A percentile compares a stretch with the other conserved stretches of the same genome.
Evolutionary conservation across 2,888 invertebrate genomes (phyloP).

Genomic region (Xestia xanthographa): DNA sequence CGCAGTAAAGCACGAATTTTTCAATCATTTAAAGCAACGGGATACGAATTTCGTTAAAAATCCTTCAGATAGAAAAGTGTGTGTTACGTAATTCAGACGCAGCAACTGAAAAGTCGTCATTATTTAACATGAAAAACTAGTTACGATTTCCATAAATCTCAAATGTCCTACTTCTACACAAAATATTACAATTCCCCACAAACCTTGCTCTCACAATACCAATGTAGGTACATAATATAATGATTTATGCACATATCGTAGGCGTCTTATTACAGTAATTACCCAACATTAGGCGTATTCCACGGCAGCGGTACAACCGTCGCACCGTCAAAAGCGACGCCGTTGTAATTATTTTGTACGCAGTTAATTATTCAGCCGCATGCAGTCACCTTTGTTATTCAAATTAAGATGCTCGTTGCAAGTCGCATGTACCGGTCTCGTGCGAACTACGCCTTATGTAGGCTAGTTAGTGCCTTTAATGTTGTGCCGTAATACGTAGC

Average conservation of each 20-base stretch:
- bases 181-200: not conserved
- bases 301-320: slow-evolving; percentile 42
- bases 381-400: slow-evolving; percentile 85
- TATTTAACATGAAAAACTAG: not conserved
- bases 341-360: slow-evolving; percentile 71
- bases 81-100: not conserved
- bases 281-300: slow-evolving; percentile 51
- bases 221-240: slow-evolving; percentile 4
- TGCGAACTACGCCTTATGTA: slow-evolving; percentile 56
- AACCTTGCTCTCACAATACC: not conserved
- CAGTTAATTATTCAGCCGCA: slow-evolving; percentile 83
- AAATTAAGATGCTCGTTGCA: slow-evolving; percentile 76
- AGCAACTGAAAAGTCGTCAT: not conserved
- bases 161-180: not conserved
- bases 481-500: slow-evolving; percentile 17
- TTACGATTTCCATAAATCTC: not conserved
- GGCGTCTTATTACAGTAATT: slow-evolving; percentile 47
- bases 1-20: not conserved
- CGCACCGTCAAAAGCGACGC: slow-evolving; percentile 61
- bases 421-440: slow-evolving; percentile 58
- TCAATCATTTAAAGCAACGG: not conserved
- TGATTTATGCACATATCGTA: not conserved
- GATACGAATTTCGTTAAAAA: not conserved
- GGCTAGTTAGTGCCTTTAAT: slow-evolving; percentile 59
- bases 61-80: not conserved